A percentile compares a stretch with the other conserved stretches of the same genome.
Evolutionary conservation across 2,888 invertebrate species (phyloP).

Genomic region (Agonopterix subpropinquella): DNA sequence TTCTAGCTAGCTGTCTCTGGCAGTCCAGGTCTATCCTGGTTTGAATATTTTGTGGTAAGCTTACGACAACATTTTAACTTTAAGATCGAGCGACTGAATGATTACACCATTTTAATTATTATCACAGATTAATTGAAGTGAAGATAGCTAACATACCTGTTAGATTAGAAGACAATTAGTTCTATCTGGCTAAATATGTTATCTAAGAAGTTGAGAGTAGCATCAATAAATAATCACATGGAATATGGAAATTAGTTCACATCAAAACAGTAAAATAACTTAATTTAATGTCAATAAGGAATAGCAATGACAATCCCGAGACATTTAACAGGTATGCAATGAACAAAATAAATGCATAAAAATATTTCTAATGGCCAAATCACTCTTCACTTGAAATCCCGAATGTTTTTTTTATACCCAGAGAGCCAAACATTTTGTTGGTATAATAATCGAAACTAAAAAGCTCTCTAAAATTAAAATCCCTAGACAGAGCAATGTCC

Average conservation of each 20-base stretch:
- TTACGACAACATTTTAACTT: no score
- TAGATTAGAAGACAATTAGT: no score
- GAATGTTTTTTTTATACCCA: slow-evolving; percentile 40
- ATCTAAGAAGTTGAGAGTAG: no score
- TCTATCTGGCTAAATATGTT: no score
- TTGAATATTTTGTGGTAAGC: no score
- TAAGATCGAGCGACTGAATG: no score
- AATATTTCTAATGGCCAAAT: slow-evolving; percentile 31
- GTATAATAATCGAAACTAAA: slow-evolving; percentile 29
- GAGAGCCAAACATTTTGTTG: slow-evolving; percentile 46
- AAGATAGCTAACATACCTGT: no score
- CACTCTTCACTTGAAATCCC: slow-evolving; percentile 73
- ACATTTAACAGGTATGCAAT: background rate
- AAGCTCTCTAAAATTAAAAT: slow-evolving; percentile 37
- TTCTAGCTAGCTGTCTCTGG: no score
- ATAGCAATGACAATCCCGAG: background rate
- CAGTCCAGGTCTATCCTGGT: no score
- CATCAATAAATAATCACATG: no score
- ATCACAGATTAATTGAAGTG: no score
- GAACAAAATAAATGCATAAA: background rate
- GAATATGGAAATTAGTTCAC: background rate
- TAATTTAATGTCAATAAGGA: background rate
- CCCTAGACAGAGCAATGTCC: slow-evolving; percentile 51
- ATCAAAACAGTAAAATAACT: background rate
- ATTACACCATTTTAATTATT: no score